Conservation (phyloP, 2,797 vertebrate genomes). For the Poecilia gillii region DNA sequence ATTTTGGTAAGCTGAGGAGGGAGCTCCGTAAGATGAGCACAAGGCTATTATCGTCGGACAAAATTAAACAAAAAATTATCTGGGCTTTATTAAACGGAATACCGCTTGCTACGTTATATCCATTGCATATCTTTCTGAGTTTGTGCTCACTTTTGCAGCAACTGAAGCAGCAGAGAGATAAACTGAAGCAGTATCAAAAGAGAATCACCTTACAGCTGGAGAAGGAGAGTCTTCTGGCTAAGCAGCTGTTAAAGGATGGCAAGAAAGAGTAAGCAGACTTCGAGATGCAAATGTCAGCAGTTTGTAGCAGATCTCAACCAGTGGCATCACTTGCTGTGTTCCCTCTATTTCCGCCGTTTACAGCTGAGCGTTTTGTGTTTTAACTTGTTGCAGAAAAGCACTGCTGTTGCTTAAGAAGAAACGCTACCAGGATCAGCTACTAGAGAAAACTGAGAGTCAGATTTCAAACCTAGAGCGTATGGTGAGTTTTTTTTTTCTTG, state of each 20-base stretch:
- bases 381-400: slow-evolving; percentile 82
- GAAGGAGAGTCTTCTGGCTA: slow-evolving; percentile 85
- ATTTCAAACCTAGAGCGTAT: slow-evolving; percentile 92
- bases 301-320: not conserved
- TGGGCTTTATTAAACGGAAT: not conserved
- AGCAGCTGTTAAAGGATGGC: slow-evolving; percentile 87
- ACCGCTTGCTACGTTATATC: not conserved
- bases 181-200: slow-evolving; percentile 91
- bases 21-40: slow-evolving; percentile 9
- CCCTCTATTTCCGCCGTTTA: not conserved
- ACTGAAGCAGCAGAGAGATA: slow-evolving; percentile 95
- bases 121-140: not conserved
- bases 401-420: slow-evolving; percentile 93
- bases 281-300: not conserved
- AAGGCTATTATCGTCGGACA: not conserved
- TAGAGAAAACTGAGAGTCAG: slow-evolving; percentile 91
- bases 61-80: not conserved
- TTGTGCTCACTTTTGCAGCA: slow-evolving; percentile 75
- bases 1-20: slow-evolving; percentile 85
- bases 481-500: slow-evolving; percentile 68
- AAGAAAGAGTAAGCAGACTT: slow-evolving; percentile 83
- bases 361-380: not conserved
- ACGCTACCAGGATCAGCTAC: slow-evolving; percentile 90
- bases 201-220: slow-evolving; percentile 84
- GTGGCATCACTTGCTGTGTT: not conserved